Evolutionary conservation across 23 tunicate genomes (phyloP), one percentile per base, ranked within the genome.

Genomic region (Halocynthia roretzi): DNA sequence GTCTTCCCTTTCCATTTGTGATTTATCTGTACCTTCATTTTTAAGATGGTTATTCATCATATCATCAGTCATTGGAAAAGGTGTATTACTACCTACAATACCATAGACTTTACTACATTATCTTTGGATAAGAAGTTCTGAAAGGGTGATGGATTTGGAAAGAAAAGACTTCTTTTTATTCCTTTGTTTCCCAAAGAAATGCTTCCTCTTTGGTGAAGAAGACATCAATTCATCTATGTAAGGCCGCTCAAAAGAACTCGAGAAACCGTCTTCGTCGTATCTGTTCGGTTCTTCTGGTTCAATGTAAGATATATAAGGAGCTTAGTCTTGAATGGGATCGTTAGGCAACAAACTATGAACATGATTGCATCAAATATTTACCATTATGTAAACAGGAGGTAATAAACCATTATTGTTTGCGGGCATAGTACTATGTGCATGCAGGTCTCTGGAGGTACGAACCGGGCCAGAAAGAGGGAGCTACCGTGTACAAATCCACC

Each of bases 381-480:
- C 44, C 44, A 31, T 31, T 4, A 31, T 31, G 44, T 31, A 31
- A 31, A 31, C 44, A 31, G 44, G 44, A 31, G 44, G 44, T 31
- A 0, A 4, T 31, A 31, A 31, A 31, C 44, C 44, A 4, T 31
- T 31, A 31, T 0, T 31, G 44, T 31, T 31, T 31, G 44, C 4
- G 44, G 44, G 44, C 44, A 1, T 31, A 31, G 44, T 31, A 31
- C 44, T 31, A 4, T 1, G 44, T 31, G 44, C 44, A 31, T 31
- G 44, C 57, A 90, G 97, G 97, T 50, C 81, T 90, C 64, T 90
- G 97, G 97, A 77, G 71, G 40, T 90, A 90, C 56, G 80, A 70
- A 17, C 86, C 69, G 19, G 61, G 66, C 10, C 52, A 81, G 51
- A 85, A 81, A 31, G 83, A 77, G 14, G 87, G 83, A 0, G 90